phyloP scores from a whole-genome alignment of 2,888 invertebrate species.

The Siphonodentalium dalli region DNA sequence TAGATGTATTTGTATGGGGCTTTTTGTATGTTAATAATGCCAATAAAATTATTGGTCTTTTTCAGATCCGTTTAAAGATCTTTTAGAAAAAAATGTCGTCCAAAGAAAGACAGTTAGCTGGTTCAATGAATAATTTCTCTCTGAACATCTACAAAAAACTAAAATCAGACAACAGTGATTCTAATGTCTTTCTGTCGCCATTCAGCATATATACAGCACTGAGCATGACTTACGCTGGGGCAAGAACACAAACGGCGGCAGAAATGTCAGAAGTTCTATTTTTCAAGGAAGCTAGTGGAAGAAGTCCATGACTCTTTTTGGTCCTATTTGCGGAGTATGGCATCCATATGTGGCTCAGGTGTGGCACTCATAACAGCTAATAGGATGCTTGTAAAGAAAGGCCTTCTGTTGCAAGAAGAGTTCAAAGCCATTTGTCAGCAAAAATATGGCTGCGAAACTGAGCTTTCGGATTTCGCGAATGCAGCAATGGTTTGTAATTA shows the following conservation, averaged over 20 bases:
- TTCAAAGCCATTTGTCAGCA: constrained; percentile 38
- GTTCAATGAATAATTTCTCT: too few relatives aligned
- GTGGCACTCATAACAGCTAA: constrained; percentile 51
- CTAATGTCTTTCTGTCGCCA: constrained; percentile 64
- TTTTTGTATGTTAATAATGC: too few relatives aligned
- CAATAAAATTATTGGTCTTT: too few relatives aligned
- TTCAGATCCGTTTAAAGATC: too few relatives aligned
- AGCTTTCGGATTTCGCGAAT: constrained; percentile 36
- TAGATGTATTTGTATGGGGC: too few relatives aligned
- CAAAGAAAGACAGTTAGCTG: too few relatives aligned
- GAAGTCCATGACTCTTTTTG: constrained; percentile 29
- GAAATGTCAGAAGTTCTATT: constrained; percentile 48
- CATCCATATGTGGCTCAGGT: constrained; percentile 22
- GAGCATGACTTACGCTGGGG: constrained; percentile 64
- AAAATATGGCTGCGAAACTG: constrained; percentile 28
- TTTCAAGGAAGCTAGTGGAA: constrained; percentile 20
- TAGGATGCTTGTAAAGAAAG: constrained; percentile 39
- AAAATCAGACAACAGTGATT: too few relatives aligned
- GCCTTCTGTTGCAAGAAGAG: constrained; percentile 32
- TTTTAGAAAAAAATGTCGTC: too few relatives aligned
- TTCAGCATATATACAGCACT: constrained; percentile 64
- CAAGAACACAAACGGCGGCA: constrained; percentile 55
- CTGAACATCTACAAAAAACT: too few relatives aligned
- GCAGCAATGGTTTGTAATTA: too few relatives aligned
- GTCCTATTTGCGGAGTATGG: constrained; percentile 30